These are phyloP conservation scores for Enteromius paludinosus DNA, from an alignment of 2,797 vertebrate genomes.

Conservation along the genomic window DNA sequence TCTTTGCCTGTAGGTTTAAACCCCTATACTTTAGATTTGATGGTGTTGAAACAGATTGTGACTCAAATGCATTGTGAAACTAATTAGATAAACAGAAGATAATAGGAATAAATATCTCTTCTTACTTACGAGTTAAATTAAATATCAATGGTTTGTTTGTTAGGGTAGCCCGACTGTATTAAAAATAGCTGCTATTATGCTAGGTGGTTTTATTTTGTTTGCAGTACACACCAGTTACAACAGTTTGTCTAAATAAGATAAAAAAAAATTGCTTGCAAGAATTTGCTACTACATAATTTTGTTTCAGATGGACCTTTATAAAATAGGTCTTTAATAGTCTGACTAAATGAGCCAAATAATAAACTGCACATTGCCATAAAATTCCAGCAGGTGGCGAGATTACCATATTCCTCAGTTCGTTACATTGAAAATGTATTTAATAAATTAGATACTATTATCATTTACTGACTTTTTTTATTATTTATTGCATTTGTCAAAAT, in stretches of 20 bases:
- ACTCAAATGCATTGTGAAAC: background rate
- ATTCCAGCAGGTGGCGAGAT: conserved; percentile 22
- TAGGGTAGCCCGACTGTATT: background rate
- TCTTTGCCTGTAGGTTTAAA: background rate
- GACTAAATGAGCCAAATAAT: background rate
- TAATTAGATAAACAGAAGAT: background rate
- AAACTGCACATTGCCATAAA: background rate
- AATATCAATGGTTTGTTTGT: background rate
- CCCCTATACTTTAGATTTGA: background rate
- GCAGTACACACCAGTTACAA: background rate
- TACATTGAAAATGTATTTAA: background rate
- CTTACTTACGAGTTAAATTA: background rate
- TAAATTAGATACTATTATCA: background rate
- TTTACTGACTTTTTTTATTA: background rate
- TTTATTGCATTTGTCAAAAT: background rate
- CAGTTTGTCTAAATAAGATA: too few relatives aligned
- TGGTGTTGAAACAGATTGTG: background rate
- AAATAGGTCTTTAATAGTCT: background rate
- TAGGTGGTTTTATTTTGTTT: background rate
- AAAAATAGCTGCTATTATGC: background rate
- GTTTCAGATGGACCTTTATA: background rate
- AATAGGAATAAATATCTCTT: background rate
- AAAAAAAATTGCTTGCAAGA: background rate
- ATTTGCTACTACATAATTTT: background rate
- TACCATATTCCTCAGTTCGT: background rate